Percentiles rank a stretch among this genome's conserved stretches.
Evolutionary conservation across 2,888 invertebrate species (phyloP).

Genomic region (Pterostichus niger): DNA sequence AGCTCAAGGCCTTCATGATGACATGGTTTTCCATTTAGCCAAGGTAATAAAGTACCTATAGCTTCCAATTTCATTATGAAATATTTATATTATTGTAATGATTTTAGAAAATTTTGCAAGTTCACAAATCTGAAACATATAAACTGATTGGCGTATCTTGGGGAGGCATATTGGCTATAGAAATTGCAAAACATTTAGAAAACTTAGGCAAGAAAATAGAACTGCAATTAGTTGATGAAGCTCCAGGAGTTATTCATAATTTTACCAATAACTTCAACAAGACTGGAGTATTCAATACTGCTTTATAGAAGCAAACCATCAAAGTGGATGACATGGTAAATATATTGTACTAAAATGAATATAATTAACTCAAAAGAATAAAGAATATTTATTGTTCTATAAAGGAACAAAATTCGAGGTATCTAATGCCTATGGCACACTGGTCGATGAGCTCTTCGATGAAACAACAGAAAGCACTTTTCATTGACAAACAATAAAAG

Average conservation of each 20-base stretch:
- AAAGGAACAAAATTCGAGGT: too few relatives aligned
- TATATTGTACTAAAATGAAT: not conserved
- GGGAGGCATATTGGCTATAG: slow-evolving; percentile 89
- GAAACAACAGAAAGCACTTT: too few relatives aligned
- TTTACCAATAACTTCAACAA: slow-evolving; percentile 78
- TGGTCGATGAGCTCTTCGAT: too few relatives aligned
- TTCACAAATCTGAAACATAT: slow-evolving; percentile 83
- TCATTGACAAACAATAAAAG: too few relatives aligned
- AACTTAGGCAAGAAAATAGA: slow-evolving; percentile 81
- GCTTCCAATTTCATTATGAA: too few relatives aligned
- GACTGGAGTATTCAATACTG: slow-evolving; percentile 77
- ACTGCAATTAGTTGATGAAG: slow-evolving; percentile 89
- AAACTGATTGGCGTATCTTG: slow-evolving; percentile 93
- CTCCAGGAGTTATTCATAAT: slow-evolving; percentile 78
- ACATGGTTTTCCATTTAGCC: not conserved
- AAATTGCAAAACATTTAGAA: slow-evolving; percentile 88
- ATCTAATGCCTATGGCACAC: too few relatives aligned
- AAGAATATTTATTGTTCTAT: too few relatives aligned
- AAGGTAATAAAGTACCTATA: not conserved
- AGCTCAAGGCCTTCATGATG: slow-evolving; percentile 68
- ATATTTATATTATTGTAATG: not conserved
- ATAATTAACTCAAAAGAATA: not conserved
- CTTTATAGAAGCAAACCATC: slow-evolving; percentile 80
- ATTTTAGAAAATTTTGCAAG: slow-evolving; percentile 17
- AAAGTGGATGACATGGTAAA: slow-evolving; percentile 76